Conservation (phyloP, 2,797 vertebrate species). For the Sebastiscus tertius region DNA sequence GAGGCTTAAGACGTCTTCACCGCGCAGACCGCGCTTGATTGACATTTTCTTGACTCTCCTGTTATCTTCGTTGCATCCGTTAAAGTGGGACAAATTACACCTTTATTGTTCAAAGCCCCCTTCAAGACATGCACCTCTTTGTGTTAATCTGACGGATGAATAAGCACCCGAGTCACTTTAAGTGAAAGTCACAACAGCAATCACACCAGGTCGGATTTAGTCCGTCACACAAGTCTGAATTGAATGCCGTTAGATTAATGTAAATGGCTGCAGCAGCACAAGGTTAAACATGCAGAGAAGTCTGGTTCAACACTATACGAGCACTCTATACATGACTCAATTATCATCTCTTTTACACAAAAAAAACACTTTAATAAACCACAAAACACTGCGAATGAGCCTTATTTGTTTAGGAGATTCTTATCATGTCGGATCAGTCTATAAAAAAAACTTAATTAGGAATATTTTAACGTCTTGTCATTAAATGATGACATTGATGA, state of each 20-base stretch:
- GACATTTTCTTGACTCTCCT: neutral
- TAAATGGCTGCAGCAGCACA: neutral
- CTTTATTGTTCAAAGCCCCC: neutral
- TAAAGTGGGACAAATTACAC: neutral
- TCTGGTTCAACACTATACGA: neutral
- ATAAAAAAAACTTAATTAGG: neutral
- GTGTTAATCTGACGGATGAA: neutral
- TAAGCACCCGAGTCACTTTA: neutral
- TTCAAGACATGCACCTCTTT: neutral
- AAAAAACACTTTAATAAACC: neutral
- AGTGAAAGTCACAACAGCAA: neutral
- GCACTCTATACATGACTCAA: neutral
- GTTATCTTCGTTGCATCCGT: neutral
- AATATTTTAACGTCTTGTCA: neutral
- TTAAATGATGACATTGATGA: neutral
- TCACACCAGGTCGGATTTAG: neutral
- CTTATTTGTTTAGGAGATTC: neutral
- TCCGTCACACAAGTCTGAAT: neutral
- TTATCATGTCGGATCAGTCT: neutral
- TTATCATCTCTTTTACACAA: neutral
- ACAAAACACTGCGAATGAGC: too few relatives aligned
- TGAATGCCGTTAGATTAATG: neutral
- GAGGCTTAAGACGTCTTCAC: neutral
- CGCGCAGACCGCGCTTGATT: neutral
- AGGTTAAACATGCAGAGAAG: neutral